Evolutionary conservation across 2,797 vertebrate genomes (phyloP).

Genomic region (Adrianichthys oophorus): DNA sequence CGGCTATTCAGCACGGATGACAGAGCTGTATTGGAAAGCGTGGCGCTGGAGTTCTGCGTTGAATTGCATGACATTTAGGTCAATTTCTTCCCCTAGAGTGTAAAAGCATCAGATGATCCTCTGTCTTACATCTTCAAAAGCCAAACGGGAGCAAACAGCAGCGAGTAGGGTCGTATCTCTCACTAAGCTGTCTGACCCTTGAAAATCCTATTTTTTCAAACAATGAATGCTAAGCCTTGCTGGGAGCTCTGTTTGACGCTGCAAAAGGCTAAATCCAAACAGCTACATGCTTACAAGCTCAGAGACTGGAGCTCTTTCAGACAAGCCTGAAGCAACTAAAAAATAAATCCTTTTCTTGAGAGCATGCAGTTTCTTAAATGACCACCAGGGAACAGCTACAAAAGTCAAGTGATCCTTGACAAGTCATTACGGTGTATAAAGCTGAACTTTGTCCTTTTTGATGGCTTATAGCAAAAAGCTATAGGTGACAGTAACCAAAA

Average conservation of each 20-base stretch:
- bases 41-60: background rate
- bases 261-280: background rate
- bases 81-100: slow-evolving; percentile 10
- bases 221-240: background rate
- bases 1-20: slow-evolving; percentile 15
- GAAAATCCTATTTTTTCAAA: slow-evolving; percentile 1
- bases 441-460: too few species aligned
- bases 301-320: background rate
- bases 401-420: too few species aligned
- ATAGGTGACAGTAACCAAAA: too few species aligned
- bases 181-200: slow-evolving; percentile 20
- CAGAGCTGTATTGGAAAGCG: slow-evolving; percentile 1
- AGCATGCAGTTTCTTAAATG: too few species aligned
- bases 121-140: slow-evolving; percentile 10
- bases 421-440: too few species aligned
- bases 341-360: background rate
- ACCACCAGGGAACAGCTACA: too few species aligned
- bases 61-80: slow-evolving; percentile 14
- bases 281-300: background rate
- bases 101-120: slow-evolving; percentile 21
- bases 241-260: background rate
- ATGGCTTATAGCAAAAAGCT: too few species aligned
- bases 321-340: background rate
- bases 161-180: background rate
- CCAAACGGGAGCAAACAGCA: slow-evolving; percentile 32